phyloP scores from a whole-genome alignment of 2,888 invertebrate genomes.

The Drosophila tripunctata region DNA sequence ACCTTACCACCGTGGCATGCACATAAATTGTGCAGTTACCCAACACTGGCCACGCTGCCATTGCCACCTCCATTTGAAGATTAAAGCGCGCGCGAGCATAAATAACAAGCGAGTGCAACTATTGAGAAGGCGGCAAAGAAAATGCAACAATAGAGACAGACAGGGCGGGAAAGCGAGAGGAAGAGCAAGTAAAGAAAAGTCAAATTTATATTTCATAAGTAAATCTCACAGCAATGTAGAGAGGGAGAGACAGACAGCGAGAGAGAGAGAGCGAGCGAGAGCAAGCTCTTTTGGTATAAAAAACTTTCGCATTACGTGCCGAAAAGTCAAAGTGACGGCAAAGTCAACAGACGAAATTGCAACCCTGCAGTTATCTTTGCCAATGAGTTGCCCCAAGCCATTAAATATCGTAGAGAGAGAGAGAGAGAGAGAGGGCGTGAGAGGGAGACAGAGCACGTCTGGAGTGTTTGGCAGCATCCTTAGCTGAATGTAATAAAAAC shows the following conservation, averaged over 20 bases:
- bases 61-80: conserved; percentile 52
- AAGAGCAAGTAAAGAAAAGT: conserved; percentile 22
- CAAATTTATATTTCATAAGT: conserved; percentile 75
- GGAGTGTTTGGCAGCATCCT: conserved; percentile 47
- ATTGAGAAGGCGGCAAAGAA: conserved; percentile 54
- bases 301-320: conserved; percentile 65
- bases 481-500: conserved; percentile 67
- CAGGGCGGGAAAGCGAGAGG: not conserved
- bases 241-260: not conserved
- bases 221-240: conserved; percentile 57
- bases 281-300: conserved; percentile 7
- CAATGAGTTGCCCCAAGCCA: conserved; percentile 36
- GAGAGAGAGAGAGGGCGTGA: not conserved
- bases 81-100: conserved; percentile 67
- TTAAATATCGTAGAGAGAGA: conserved; percentile 25
- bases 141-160: conserved; percentile 37
- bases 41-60: conserved; percentile 40
- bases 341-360: conserved; percentile 72
- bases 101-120: conserved; percentile 65
- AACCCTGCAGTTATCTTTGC: conserved; percentile 55
- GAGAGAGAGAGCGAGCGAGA: not conserved
- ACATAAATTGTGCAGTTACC: conserved; percentile 58
- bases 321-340: conserved; percentile 67
- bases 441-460: conserved; percentile 15
- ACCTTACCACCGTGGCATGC: conserved; percentile 54